Evolutionary conservation across 2,797 vertebrate species (phyloP), one percentile per base, ranked within the genome.

Genomic region (Holocentrus rufus): DNA sequence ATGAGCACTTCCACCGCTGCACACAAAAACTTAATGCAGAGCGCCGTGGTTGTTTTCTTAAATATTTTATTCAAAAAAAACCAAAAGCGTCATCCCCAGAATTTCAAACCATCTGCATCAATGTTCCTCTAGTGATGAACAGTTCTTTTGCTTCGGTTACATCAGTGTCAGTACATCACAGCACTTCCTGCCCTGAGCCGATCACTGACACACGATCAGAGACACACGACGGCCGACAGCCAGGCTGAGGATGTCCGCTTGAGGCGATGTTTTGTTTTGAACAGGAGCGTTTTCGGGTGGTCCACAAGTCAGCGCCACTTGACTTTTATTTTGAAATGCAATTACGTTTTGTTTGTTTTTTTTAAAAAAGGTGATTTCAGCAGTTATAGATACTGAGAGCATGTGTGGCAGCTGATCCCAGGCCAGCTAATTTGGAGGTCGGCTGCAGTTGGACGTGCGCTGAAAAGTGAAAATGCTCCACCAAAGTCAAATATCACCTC

Each of bases 51-150:
- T 10, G 44, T 69, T 88, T 91, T 91, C 75, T 92, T 91, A 90
- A 90, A 93, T 90, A 92, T 94, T 94, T 94, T 94, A 94, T 94
- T 94, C 87, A 83, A 91, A 94, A 44, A 44, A 92, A 91, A 89
- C 68, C 76, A 91, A 87, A 91, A 87, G 81, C 55, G 74, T 89
- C 74, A 87, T 88, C 66, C 88, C 74, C 84, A 85, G 72, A 85
- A 82, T 85, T 92, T 93, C 92, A 92, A 94, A 94, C 93, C 94
- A 94, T 93, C 93, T 94, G 91, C 80, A 92, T 88, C 92, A 86
- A 82, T 2, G 80, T 86, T 87, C 78, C 84, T 86, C 77, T 69
- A 31, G 30, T 25, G 65, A 52, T 57, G 49, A 82, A 77, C 47
- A 65, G 60, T 71, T 72, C 57, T 66, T 25, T 61, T 76, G 54